Evolutionary conservation across 2,888 invertebrate species (phyloP).

Genomic region (Mellilla xanthometata): DNA sequence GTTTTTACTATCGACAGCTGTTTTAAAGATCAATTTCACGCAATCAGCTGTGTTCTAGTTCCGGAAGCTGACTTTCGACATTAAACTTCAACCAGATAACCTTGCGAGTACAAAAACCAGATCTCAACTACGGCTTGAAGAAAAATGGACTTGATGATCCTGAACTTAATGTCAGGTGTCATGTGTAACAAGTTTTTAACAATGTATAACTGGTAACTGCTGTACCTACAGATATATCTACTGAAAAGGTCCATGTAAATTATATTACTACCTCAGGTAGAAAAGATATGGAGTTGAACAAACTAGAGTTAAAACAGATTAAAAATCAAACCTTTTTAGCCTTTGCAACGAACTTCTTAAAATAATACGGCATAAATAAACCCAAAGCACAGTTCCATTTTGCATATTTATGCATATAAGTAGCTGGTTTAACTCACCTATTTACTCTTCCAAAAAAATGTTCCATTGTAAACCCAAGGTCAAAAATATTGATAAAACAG

Average conservation of each 20-base stretch:
- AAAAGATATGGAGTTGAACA: no score
- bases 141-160: conserved; percentile 46
- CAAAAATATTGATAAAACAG: conserved; percentile 15
- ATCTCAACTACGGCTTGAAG: conserved; percentile 43
- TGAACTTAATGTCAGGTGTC: conserved; percentile 44
- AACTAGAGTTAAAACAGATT: no score
- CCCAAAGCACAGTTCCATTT: no score
- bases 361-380: no score
- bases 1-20: conserved; percentile 5
- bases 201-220: conserved; percentile 18
- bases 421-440: no score
- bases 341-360: no score
- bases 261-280: no score
- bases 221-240: no score
- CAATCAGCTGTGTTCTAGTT: conserved; percentile 31
- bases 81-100: conserved; percentile 45
- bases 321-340: no score
- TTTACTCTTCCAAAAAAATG: not conserved
- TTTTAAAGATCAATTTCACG: conserved; percentile 2
- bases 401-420: no score
- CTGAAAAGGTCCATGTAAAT: no score
- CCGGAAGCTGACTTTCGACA: conserved; percentile 45
- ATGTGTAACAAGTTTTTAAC: no score
- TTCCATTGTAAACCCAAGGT: conserved; percentile 10
- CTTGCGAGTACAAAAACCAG: conserved; percentile 56